Evolutionary conservation across 2,113 vertebrate genomes (phyloP).

Genomic region (Pangasianodon gigas): DNA sequence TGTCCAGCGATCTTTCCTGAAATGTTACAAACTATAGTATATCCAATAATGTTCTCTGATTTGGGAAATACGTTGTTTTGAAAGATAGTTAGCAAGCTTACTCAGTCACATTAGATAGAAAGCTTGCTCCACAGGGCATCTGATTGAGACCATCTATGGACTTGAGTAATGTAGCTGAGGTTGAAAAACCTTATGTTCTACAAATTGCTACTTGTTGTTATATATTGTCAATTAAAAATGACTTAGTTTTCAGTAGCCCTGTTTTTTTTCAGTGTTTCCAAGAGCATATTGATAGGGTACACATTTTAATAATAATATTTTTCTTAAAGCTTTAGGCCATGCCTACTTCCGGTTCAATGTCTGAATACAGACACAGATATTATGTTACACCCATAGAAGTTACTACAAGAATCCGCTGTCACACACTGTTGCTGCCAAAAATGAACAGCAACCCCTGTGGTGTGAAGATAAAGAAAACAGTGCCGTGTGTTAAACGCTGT

Average conservation of each 20-base stretch:
- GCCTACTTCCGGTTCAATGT: not conserved
- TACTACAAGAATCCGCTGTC: not conserved
- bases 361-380: not conserved
- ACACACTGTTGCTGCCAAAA: conserved; percentile 11
- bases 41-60: not conserved
- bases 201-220: not conserved
- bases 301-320: not conserved
- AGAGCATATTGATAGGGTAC: not conserved
- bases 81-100: not conserved
- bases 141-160: not conserved
- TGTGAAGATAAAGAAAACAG: conserved; percentile 44
- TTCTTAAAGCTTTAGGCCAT: not conserved
- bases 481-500: not conserved
- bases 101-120: not conserved
- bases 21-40: not conserved
- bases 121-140: not conserved
- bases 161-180: not conserved
- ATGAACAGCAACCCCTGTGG: conserved; percentile 20
- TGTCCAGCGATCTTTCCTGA: not conserved
- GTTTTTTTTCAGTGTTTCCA: not conserved
- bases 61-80: not conserved
- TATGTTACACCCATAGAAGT: not conserved
- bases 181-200: not conserved
- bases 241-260: not conserved
- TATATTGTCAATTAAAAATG: not conserved